phyloP scores from a whole-genome alignment of 2,888 invertebrate genomes.

The Luperina nickerlii region DNA sequence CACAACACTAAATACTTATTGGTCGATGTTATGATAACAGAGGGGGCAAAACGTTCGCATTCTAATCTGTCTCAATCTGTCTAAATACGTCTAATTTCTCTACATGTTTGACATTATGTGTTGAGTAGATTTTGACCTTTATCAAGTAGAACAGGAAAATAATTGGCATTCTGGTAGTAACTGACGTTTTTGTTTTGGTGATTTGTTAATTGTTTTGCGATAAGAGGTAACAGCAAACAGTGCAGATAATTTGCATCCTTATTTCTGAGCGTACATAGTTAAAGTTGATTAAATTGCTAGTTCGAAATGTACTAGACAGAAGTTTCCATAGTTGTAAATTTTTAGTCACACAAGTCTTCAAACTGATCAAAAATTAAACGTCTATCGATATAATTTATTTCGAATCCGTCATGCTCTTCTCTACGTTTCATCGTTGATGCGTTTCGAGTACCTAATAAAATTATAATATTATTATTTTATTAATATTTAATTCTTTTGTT shows the following conservation, averaged over 20 bases:
- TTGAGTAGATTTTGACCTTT: not conserved
- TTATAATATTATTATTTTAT: no score
- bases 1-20: slow-evolving; percentile 47
- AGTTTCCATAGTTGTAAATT: not conserved
- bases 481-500: no score
- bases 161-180: not conserved
- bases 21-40: slow-evolving; percentile 42
- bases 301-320: not conserved
- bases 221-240: not conserved
- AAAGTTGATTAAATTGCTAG: not conserved
- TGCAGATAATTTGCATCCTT: slow-evolving; percentile 25
- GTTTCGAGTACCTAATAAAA: no score
- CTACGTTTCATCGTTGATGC: no score
- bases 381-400: no score
- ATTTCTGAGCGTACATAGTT: not conserved
- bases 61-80: not conserved
- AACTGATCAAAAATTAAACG: not conserved
- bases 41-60: not conserved
- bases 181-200: slow-evolving; percentile 17
- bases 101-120: not conserved
- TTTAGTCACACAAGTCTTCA: not conserved
- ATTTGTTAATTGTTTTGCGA: slow-evolving; percentile 1
- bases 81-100: not conserved
- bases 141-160: not conserved
- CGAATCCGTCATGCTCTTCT: no score